Evolutionary conservation across 2,888 invertebrate genomes (phyloP).

Genomic region (Kuschelorhynchus macadamiae): DNA sequence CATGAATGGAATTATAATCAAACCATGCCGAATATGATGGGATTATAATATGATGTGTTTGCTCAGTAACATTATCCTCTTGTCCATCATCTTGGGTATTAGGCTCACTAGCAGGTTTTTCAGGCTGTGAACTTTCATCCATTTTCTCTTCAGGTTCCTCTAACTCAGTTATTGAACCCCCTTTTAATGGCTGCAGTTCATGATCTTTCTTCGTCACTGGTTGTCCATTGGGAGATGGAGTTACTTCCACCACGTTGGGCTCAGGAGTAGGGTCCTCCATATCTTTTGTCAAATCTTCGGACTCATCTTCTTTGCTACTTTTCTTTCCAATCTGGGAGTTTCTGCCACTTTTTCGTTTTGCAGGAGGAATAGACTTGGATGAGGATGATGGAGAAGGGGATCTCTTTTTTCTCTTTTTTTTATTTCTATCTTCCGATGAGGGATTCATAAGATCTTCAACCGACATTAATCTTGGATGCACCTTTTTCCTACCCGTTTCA

Average conservation of each 20-base stretch:
- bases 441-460: conserved; percentile 85
- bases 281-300: conserved; percentile 90
- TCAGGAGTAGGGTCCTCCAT: conserved; percentile 93
- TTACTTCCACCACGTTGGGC: conserved; percentile 85
- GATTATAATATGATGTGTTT: conserved; percentile 98
- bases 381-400: conserved; percentile 94
- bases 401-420: conserved; percentile 74
- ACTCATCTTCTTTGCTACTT: conserved; percentile 78
- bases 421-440: conserved; percentile 60
- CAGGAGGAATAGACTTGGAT: conserved; percentile 79
- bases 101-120: conserved; percentile 78
- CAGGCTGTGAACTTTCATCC: conserved; percentile 78
- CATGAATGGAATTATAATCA: conserved; percentile 98
- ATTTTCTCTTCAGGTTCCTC: conserved; percentile 78
- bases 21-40: conserved; percentile 99
- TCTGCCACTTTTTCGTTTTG: conserved; percentile 82
- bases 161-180: conserved; percentile 86
- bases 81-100: conserved; percentile 83
- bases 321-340: conserved; percentile 76
- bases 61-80: conserved; percentile 97
- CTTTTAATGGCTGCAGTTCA: conserved; percentile 86
- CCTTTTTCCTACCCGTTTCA: conserved; percentile 85
- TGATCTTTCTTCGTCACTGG: conserved; percentile 76
- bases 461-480: conserved; percentile 83
- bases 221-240: conserved; percentile 68